These are phyloP conservation scores for Scrobipalpa costella DNA, from an alignment of 2,888 invertebrate genomes.

Conservation along the genomic window DNA sequence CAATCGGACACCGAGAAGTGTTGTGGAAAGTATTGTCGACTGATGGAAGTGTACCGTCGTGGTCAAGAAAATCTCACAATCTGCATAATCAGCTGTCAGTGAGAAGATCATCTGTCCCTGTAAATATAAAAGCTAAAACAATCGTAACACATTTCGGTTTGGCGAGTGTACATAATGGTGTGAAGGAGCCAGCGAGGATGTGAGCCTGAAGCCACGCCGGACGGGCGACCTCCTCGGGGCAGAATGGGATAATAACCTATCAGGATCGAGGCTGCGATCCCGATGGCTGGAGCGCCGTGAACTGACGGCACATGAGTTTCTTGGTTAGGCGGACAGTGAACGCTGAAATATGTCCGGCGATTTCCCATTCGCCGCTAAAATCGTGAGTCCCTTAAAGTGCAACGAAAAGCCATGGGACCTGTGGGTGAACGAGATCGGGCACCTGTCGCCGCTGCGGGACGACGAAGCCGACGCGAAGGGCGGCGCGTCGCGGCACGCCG, in stretches of 20 bases:
- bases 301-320: slow-evolving; percentile 52
- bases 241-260: slow-evolving; percentile 81
- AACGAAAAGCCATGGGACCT: slow-evolving; percentile 78
- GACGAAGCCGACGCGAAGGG: slow-evolving; percentile 63
- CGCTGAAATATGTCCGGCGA: slow-evolving; percentile 73
- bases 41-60: slow-evolving; percentile 76
- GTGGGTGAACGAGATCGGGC: slow-evolving; percentile 76
- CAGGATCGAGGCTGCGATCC: slow-evolving; percentile 65
- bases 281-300: slow-evolving; percentile 72
- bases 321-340: slow-evolving; percentile 52
- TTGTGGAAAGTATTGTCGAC: slow-evolving; percentile 62
- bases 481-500: slow-evolving; percentile 53
- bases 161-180: slow-evolving; percentile 65
- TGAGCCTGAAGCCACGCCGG: slow-evolving; percentile 57
- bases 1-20: slow-evolving; percentile 52
- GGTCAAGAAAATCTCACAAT: slow-evolving; percentile 79
- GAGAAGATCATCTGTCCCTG: slow-evolving; percentile 81
- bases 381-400: slow-evolving; percentile 74
- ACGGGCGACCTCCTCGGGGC: slow-evolving; percentile 55
- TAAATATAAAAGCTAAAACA: slow-evolving; percentile 79
- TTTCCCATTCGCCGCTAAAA: slow-evolving; percentile 64
- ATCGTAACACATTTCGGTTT: slow-evolving; percentile 71
- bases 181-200: slow-evolving; percentile 65
- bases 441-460: slow-evolving; percentile 70
- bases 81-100: slow-evolving; percentile 82